Evolutionary conservation across 2,888 invertebrate genomes (phyloP).

Genomic region (Operophtera brumata): DNA sequence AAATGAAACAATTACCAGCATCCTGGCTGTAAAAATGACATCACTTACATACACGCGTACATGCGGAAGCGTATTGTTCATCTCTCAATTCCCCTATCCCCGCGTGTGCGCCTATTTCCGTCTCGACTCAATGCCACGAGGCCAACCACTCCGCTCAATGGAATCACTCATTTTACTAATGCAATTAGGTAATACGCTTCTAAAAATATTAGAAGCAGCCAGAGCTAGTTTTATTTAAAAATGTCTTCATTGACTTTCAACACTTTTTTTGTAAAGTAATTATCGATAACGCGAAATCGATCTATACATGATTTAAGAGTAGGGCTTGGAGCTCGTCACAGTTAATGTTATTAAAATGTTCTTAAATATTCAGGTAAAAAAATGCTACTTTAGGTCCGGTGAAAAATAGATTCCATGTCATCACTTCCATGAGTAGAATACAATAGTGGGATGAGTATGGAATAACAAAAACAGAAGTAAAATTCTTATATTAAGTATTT

Average conservation of each 20-base stretch:
- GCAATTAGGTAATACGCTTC: constrained; percentile 35
- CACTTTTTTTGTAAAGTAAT: too few relatives aligned
- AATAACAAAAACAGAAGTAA: constrained; percentile 3
- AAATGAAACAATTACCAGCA: background rate
- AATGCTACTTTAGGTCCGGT: too few relatives aligned
- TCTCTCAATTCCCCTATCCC: constrained; percentile 1
- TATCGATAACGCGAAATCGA: too few relatives aligned
- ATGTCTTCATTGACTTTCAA: background rate
- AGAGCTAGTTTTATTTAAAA: constrained; percentile 4
- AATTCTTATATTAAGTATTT: constrained; percentile 41
- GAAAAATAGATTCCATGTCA: too few relatives aligned
- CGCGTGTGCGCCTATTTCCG: constrained; percentile 37
- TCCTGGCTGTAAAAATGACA: background rate
- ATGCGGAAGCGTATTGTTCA: constrained; percentile 21
- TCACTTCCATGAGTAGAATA: too few relatives aligned
- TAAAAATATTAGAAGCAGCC: constrained; percentile 16
- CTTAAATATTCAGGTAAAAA: too few relatives aligned
- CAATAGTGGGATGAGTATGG: too few relatives aligned
- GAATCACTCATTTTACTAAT: constrained; percentile 36
- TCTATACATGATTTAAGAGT: too few relatives aligned
- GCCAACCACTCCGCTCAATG: constrained; percentile 71
- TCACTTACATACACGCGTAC: constrained; percentile 7
- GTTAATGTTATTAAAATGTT: too few relatives aligned
- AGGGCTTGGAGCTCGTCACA: too few relatives aligned
- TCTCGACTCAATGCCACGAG: constrained; percentile 70